Evolutionary conservation across 2,113 vertebrate genomes (phyloP), one percentile per base, ranked within the genome.

Genomic region (Nothoprocta perdicaria): DNA sequence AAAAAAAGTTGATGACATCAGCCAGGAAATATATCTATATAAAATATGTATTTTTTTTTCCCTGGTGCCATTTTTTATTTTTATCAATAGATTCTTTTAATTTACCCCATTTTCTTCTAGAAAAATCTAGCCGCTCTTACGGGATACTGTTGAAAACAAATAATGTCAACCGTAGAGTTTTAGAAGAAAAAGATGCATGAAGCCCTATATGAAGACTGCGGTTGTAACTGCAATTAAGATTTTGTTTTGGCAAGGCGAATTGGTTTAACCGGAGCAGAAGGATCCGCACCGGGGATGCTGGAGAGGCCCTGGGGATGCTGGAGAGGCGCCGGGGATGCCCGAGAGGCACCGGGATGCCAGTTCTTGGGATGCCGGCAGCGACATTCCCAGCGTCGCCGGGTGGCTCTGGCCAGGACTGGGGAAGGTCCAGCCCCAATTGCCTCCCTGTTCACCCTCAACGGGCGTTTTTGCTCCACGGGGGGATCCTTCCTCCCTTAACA

Each of bases 391-490:
- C 43, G 43, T 17, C 5, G 43, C 43, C 16, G 43, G 12, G 43
- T 16, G 43, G 43, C 15, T 17, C 43, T 17, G 13, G 15, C 43
- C 17, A 5, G 43, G 43, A 15, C 43, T 45, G 43, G 15, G 17
- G 53, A 26, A 60, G 24, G 5, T 62, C n/a, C 29, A 31, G 57
- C 33, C 24, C 91, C 27, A 1, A 4, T 63, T 81, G 7, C 1
- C 6, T 8, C 46, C 71, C 55, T 50, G 22, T 22, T 14, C 1
- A 0, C 0, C 0, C 8, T 66, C 67, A 46, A 6, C 48, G 14
- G 48, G 53, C 2, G 1, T 38, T 41, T 48, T 10, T 0, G 2
- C 23, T 60, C 1, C 0, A 21, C 38, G 19, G 13, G 53, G 58
- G 72, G 71, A 57, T 18, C 21, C 33, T 81, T 9, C 67, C 53